Evolutionary conservation across 2,113 vertebrate species (phyloP), one percentile per base, ranked within the genome.

Genomic region (Tamias sibiricus): DNA sequence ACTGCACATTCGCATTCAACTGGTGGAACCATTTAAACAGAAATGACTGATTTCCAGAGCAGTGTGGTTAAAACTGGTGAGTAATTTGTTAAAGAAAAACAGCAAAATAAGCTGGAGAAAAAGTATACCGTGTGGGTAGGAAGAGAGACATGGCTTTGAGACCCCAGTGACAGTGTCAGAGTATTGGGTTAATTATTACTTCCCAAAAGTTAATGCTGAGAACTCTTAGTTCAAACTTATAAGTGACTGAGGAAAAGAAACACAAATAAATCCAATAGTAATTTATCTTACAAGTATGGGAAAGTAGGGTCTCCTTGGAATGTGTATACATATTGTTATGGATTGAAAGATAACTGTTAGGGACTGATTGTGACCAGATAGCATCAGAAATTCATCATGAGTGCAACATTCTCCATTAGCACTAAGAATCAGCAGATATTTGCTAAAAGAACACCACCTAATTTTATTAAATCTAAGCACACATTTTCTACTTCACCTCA

Each of bases 131-230:
- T 68, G 47, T 95, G 42, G 26, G 1, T 59, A 64, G n/a, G n/a
- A 86, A 87, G 59, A 91, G 30, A 87, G n/a, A n/a, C 26, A 26
- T 1, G 19, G 2, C 19, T 7, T 54, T 52, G 40, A 90, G n/a
- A 59, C 16, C 8, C 20, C 69, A 11, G 30, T 28, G 26, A 59
- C 37, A 52, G 9, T 81, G 11, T 76, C 57, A 79, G 86, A 91
- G 13, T 28, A 28, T 0, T 44, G 74, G 75, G 87, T 83, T 97
- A 97, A 96, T 97, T 95, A 85, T 96, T 95, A 89, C 30, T 89
- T 91, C 42, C 8, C 24, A 47, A 30, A 64, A 90, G 40, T 96
- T 92, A 96, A 85, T 86, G 81, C 86, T 71, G n/a, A 96, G 52
- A 84, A 62, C 37, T 62, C 19, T 20, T 76, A 17, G 9, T 17